phyloP scores from a whole-genome alignment of 64 coral and sea anemone genomes.

The Porites australiensis region DNA sequence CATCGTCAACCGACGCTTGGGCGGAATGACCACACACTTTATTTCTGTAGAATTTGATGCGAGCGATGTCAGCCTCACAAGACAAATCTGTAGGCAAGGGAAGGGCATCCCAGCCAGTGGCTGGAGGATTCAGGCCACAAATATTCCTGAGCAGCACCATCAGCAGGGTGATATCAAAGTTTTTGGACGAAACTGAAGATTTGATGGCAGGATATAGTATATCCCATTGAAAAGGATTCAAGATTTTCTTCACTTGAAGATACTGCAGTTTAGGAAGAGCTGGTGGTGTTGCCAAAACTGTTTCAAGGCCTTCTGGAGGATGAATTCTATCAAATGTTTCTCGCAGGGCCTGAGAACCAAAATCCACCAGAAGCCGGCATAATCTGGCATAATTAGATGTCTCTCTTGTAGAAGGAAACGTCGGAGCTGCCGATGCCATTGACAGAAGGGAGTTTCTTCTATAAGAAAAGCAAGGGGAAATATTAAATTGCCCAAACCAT shows the following conservation, averaged over 20 bases:
- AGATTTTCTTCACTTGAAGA: not conserved
- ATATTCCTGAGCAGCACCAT: constrained; percentile 41
- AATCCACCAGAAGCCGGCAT: constrained; percentile 45
- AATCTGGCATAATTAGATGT: constrained; percentile 32
- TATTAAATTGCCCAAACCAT: too few species aligned
- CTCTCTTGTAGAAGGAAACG: constrained; percentile 30
- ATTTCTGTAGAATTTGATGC: constrained; percentile 31
- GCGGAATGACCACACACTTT: not conserved
- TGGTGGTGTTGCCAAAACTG: not conserved
- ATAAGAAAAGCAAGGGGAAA: too few species aligned
- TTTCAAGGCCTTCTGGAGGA: constrained; percentile 41
- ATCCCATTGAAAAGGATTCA: constrained; percentile 56
- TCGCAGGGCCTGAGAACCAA: constrained; percentile 39
- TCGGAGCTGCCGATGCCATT: constrained; percentile 19
- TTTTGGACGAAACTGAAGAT: constrained; percentile 21
- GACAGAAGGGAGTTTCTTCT: not conserved
- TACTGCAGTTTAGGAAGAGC: not conserved
- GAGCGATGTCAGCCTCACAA: constrained; percentile 12
- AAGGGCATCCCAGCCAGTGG: constrained; percentile 41
- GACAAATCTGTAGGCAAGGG: not conserved
- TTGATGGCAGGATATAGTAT: constrained; percentile 34
- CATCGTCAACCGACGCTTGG: constrained; percentile 12
- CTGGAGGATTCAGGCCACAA: constrained; percentile 7
- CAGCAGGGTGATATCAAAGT: constrained; percentile 55
- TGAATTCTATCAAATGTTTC: constrained; percentile 31